phyloP scores from a whole-genome alignment of 2,888 invertebrate genomes.

The Argyresthia goedartella region DNA sequence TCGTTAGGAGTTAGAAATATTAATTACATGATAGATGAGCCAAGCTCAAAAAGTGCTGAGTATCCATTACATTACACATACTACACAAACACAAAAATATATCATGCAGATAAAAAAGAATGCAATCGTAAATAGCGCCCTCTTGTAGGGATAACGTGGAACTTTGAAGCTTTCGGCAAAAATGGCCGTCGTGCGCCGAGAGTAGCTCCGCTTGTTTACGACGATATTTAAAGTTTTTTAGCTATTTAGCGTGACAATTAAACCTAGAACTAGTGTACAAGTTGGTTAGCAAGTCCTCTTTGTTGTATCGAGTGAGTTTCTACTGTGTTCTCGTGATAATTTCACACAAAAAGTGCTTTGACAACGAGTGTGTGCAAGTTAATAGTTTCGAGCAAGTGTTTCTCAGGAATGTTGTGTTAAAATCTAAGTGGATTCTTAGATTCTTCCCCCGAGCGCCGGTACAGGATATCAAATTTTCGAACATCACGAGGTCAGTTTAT shows the following conservation, averaged over 20 bases:
- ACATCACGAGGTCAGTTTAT: conserved; percentile 40
- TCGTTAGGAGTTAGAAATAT: too few relatives aligned
- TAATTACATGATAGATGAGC: too few relatives aligned
- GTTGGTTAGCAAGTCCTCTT: conserved; percentile 20
- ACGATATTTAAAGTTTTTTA: conserved; percentile 54
- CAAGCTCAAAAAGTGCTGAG: too few relatives aligned
- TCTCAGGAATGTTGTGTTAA: conserved; percentile 57
- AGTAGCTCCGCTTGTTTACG: conserved; percentile 61
- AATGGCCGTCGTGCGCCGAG: conserved; percentile 65
- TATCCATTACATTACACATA: too few relatives aligned
- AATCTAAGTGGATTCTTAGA: conserved; percentile 52
- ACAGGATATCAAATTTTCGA: conserved; percentile 25
- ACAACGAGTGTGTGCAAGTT: conserved; percentile 45
- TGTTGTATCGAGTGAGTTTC: conserved; percentile 28
- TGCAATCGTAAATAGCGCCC: conserved; percentile 24
- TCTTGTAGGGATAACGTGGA: conserved; percentile 45
- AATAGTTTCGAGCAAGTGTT: conserved; percentile 54
- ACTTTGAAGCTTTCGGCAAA: conserved; percentile 53
- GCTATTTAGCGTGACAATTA: conserved; percentile 26
- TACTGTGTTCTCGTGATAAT: conserved; percentile 30
- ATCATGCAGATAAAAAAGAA: too few relatives aligned
- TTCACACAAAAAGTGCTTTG: conserved; percentile 54
- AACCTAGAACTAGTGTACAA: conserved; percentile 32
- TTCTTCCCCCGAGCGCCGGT: conserved; percentile 28
- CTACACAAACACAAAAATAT: too few relatives aligned